Evolutionary conservation across 2,797 vertebrate species (phyloP).

Genomic region (Etheostoma perlongum): DNA sequence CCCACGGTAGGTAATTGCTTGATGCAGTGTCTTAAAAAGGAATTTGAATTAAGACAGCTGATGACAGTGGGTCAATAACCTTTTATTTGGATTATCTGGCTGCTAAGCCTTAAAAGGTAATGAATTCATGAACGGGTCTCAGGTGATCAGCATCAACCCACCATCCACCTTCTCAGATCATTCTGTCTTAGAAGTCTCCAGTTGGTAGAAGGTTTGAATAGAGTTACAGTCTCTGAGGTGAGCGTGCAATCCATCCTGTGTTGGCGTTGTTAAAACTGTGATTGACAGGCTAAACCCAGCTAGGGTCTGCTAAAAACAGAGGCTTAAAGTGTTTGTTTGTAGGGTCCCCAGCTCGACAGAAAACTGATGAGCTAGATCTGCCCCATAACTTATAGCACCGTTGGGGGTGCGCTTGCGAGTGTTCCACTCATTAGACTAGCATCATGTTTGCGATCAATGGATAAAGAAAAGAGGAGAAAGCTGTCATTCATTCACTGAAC

Average conservation of each 20-base stretch:
- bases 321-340: constrained; percentile 49
- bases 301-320: constrained; percentile 46
- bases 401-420: constrained; percentile 33
- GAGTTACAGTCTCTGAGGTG: constrained; percentile 24
- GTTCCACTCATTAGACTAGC: constrained; percentile 41
- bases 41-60: constrained; percentile 48
- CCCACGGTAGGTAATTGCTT: constrained; percentile 47
- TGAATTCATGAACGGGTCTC: constrained; percentile 40
- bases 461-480: neutral
- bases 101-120: constrained; percentile 42
- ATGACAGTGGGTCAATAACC: constrained; percentile 53
- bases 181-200: constrained; percentile 24
- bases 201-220: constrained; percentile 8
- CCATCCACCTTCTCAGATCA: constrained; percentile 21
- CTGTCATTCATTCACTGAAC: constrained; percentile 6
- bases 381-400: constrained; percentile 60
- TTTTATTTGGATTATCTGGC: constrained; percentile 44
- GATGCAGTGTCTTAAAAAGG: constrained; percentile 52
- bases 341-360: constrained; percentile 38
- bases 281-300: constrained; percentile 47
- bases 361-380: constrained; percentile 52
- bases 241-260: constrained; percentile 8
- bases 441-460: constrained; percentile 25
- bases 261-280: constrained; percentile 4
- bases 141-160: constrained; percentile 40